Evolutionary conservation across 2,888 invertebrate genomes (phyloP), one percentile per base, ranked within the genome.

Genomic region (Cataglyphis rosenhaueri): DNA sequence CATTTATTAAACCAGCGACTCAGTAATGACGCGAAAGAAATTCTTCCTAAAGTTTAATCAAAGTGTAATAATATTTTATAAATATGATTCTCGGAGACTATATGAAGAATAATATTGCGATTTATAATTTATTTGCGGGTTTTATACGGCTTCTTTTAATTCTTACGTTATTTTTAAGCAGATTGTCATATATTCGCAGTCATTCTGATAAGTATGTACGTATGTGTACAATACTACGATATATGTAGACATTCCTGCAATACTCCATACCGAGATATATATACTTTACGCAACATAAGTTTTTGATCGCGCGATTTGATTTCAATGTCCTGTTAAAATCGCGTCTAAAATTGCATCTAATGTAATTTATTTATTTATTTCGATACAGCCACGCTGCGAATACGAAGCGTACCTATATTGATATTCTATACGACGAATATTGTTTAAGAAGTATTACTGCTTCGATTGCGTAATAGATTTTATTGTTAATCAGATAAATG

Each of bases 1-100:
- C 78, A 59, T 78, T 79, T 66, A 76, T 61, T 64, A 70, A 82
- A 75, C 57, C 70, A 83, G n/a, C 71, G 82, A 82, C 75, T 73
- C 59, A 70, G 78, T 64, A 75, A 65, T 75, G 75, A 75, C 25
- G 18, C 52, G 66, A 75, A 38, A 65, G 12, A 5, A 52, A 74
- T 35, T 74, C 44, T 64, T 74, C 21, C 62, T 73, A 52, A 62
- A 74, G 32, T 74, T 74, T 21, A 74, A 74, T 74, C 75, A 65
- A 75, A 65, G 52, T 25, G 65, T 65, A 48, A 48, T 52, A 52
- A 18, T 55, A 76, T 76, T 38, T 76, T 66, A 75, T 48, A 75
- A 73, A 64, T 52, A 64, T 38, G 21, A 64, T 5, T 76, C 38
- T 52, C n/a, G 25, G 25, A 18, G 48, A 70, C 4, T 15, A 55